Percentiles rank a stretch among this genome's conserved stretches.
These are phyloP conservation scores for Tarsius wallacei DNA, from an alignment of 2,797 vertebrate species.

Conservation along the genomic window DNA sequence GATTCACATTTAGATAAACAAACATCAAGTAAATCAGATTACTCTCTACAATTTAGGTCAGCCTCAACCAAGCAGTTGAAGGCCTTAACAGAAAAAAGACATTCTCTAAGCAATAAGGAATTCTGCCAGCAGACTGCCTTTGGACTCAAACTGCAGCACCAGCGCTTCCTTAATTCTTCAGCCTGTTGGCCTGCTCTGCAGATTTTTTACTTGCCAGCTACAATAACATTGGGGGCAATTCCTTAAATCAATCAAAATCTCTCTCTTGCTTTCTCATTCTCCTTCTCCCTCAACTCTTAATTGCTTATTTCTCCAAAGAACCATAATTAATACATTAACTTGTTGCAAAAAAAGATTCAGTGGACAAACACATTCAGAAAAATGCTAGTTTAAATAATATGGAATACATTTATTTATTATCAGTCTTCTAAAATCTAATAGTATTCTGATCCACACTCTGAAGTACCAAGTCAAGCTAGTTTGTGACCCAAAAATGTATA, in stretches of 20 bases:
- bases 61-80: neutral
- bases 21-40: neutral
- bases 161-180: neutral
- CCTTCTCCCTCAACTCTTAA: too few species aligned
- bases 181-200: neutral
- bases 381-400: neutral
- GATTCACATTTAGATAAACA: neutral
- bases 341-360: neutral
- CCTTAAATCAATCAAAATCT: neutral
- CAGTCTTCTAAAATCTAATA: conserved; percentile 2
- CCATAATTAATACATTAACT: neutral
- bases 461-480: neutral
- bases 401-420: neutral
- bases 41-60: neutral
- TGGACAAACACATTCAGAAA: neutral
- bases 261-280: neutral
- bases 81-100: conserved; percentile 6
- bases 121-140: neutral
- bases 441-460: neutral
- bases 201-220: neutral
- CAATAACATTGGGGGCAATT: neutral
- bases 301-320: neutral
- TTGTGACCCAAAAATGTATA: neutral
- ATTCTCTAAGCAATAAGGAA: neutral
- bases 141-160: neutral